phyloP scores from a whole-genome alignment of 2,888 invertebrate genomes.

The Imbricaverruca yamaguchii region DNA sequence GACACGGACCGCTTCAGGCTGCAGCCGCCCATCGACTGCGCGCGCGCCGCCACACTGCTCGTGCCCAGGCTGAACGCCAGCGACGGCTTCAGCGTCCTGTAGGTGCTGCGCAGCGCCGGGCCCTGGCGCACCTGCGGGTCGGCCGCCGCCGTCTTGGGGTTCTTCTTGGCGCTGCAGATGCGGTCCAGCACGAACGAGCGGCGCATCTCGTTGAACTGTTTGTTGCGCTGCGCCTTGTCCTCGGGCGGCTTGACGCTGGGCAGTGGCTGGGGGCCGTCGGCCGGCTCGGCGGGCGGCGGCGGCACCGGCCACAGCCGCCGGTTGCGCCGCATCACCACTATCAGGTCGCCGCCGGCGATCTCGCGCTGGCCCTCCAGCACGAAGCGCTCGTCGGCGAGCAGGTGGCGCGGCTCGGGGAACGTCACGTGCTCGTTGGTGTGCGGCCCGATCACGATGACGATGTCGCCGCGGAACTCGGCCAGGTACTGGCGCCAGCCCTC shows the following conservation, averaged over 20 bases:
- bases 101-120: slow-evolving; percentile 5
- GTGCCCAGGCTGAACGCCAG: neutral
- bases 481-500: slow-evolving; percentile 61
- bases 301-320: neutral
- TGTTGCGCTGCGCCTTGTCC: neutral
- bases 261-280: neutral
- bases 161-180: slow-evolving; percentile 15
- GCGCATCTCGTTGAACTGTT: slow-evolving; percentile 10
- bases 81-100: slow-evolving; percentile 12
- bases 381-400: slow-evolving; percentile 1
- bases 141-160: neutral
- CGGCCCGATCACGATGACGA: slow-evolving; percentile 68
- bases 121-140: neutral
- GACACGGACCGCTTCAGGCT: neutral
- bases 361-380: neutral
- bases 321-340: neutral
- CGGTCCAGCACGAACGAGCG: slow-evolving; percentile 6
- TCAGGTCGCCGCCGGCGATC: neutral
- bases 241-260: neutral
- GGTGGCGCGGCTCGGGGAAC: slow-evolving; percentile 34
- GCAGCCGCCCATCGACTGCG: neutral
- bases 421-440: slow-evolving; percentile 38
- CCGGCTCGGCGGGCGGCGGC: neutral
- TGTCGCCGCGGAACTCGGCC: slow-evolving; percentile 53
- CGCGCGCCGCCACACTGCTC: neutral